Evolutionary conservation across 2,888 invertebrate genomes (phyloP).

Genomic region (Archips xylosteana): DNA sequence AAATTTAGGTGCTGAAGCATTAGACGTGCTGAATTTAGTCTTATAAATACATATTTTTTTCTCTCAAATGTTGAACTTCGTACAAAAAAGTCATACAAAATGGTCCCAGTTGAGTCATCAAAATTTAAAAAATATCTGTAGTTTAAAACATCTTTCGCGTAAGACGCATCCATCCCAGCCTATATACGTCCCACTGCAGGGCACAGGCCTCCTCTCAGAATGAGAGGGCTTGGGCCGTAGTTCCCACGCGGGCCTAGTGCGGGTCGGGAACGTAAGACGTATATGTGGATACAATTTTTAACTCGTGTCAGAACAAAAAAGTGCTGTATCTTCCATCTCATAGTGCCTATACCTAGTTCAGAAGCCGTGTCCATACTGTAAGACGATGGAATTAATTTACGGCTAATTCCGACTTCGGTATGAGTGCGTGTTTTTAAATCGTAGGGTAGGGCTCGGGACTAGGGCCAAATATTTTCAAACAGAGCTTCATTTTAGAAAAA

Average conservation of each 20-base stretch:
- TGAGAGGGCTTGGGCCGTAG: too few species aligned
- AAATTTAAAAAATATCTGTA: neutral
- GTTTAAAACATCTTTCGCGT: neutral
- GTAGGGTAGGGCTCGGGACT: neutral
- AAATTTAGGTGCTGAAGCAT: conserved; percentile 31
- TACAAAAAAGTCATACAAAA: neutral
- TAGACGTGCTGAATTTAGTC: conserved; percentile 15
- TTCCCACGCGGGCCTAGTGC: too few species aligned
- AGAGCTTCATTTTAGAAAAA: neutral
- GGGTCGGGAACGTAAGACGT: too few species aligned
- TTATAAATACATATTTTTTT: neutral
- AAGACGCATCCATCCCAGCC: too few species aligned
- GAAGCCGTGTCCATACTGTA: too few species aligned
- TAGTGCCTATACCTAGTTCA: too few species aligned
- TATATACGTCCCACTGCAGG: too few species aligned
- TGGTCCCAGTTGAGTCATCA: neutral
- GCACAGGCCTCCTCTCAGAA: too few species aligned
- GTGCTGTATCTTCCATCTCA: too few species aligned
- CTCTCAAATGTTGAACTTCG: neutral
- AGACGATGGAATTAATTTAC: too few species aligned
- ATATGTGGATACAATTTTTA: neutral
- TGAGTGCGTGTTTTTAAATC: neutral
- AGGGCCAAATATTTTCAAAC: neutral
- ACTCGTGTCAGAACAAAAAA: too few species aligned
- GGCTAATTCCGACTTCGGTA: too few species aligned